Evolutionary conservation across 2,797 vertebrate species (phyloP), one percentile per base, ranked within the genome.

Genomic region (Pelodytes ibericus): DNA sequence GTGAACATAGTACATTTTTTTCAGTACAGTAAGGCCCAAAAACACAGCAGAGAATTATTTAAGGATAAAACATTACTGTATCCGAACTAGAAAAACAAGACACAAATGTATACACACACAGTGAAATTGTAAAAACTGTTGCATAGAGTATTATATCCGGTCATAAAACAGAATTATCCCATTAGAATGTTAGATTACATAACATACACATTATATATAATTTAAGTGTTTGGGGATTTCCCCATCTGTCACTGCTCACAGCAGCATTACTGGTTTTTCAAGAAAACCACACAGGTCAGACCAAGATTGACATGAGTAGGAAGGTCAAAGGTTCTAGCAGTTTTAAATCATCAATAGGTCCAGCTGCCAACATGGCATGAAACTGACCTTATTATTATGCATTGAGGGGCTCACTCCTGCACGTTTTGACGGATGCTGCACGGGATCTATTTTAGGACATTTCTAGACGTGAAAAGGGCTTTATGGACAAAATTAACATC

Each of bases 291-390:
- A 88, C 86, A 84, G 80, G 82, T 78, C 26, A 68, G 85, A 84
- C 86, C 81, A 80, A 79, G 82, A 83, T 89, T 87, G 85, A 87
- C 86, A 81, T 3, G 85, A 85, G 80, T 58, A 84, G 87, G 84
- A 84, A 58, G 86, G 86, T 80, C 83, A 63, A 86, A 81, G 69
- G 86, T 84, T 83, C 87, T 82, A 88, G 84, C 80, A 73, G 66
- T 82, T 85, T 78, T 85, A 89, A 89, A 90, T 90, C 87, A 85
- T 90, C 86, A 87, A 85, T 84, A 84, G 53, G 84, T 85, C 87
- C 88, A 87, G 89, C 88, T 86, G 88, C 87, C 51, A 70, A 77
- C 80, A 79, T 80, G 49, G 82, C 83, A 65, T 61, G 66, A 83
- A 77, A 75, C 73, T 83, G 87, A 90, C 87, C 88, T 85, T 81